phyloP scores from a whole-genome alignment of 2,888 invertebrate species.

The Amiota communis region DNA sequence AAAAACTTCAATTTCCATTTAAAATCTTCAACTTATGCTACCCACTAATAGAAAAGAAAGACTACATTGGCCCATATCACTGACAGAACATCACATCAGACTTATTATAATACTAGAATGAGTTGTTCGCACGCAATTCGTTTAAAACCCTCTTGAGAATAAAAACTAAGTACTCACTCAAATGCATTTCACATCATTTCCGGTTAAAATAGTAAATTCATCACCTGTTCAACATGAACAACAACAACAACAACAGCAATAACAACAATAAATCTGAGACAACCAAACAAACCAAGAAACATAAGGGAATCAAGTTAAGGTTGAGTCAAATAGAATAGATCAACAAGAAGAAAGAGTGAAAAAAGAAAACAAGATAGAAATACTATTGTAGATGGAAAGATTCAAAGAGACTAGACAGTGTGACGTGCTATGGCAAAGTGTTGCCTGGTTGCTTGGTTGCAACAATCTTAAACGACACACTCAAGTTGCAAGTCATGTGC shows the following conservation, averaged over 20 bases:
- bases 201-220: constrained; percentile 50
- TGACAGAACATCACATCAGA: no score
- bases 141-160: constrained; percentile 16
- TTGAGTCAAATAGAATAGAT: constrained; percentile 24
- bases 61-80: no score
- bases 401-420: constrained; percentile 42
- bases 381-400: no score
- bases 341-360: background rate
- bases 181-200: constrained; percentile 46
- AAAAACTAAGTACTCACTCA: constrained; percentile 42
- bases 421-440: constrained; percentile 39
- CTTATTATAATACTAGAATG: no score
- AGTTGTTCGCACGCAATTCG: constrained; percentile 7
- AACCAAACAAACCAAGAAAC: background rate
- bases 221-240: constrained; percentile 41
- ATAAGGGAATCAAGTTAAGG: background rate
- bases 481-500: constrained; percentile 66
- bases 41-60: no score
- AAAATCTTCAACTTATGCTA: no score
- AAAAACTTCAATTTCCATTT: no score
- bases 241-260: background rate
- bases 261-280: constrained; percentile 1
- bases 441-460: background rate
- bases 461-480: constrained; percentile 44
- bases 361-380: no score